Evolutionary conservation across 2,888 invertebrate genomes (phyloP), one percentile per base, ranked within the genome.

Genomic region (Entomobrya multifasciata): DNA sequence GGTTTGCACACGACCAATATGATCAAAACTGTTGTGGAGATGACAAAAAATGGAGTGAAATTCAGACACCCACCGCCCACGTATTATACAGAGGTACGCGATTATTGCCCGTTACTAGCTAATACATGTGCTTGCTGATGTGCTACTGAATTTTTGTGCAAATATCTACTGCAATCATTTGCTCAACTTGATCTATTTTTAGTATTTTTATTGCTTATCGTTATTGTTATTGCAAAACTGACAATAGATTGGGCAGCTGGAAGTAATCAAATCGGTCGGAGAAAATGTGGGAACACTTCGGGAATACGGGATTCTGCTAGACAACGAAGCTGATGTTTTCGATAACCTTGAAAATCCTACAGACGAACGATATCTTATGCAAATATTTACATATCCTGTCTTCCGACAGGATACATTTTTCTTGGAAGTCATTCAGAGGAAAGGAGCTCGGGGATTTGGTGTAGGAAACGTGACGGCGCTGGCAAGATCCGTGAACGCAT

Each of bases 391-490:
- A 0, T 91, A 92, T 76, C 93, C 93, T 1, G 83, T 93, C 22
- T 93, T 93, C 89, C 90, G 92, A 10, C 89, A 91, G 76, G 92
- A 93, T 85, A 93, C 93, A 0, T 93, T 93, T 88, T 93, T 93
- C 91, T 89, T 93, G 83, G 93, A 93, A 91, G 91, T 93, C 11
- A 93, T 93, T 44, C 93, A 93, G 87, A 90, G 93, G 49, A 91
- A 91, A 74, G 93, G 93, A 44, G 93, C 93, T 0, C 90, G 91
- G 47, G 93, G 93, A 1, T 93, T 93, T 89, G 93, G 93, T 3
- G 92, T 93, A 2, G 93, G 93, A 15, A 93, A 93, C 87, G 93
- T 93, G 20, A 92, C 92, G 22, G 93, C 93, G 0, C 90, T 93
- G 13, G 93, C 93, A 86, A 90, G 92, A 65, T 93, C 93, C 22